These are phyloP conservation scores for Toxotes jaculatrix DNA, from an alignment of 2,113 vertebrate genomes.

Conservation along the genomic window DNA sequence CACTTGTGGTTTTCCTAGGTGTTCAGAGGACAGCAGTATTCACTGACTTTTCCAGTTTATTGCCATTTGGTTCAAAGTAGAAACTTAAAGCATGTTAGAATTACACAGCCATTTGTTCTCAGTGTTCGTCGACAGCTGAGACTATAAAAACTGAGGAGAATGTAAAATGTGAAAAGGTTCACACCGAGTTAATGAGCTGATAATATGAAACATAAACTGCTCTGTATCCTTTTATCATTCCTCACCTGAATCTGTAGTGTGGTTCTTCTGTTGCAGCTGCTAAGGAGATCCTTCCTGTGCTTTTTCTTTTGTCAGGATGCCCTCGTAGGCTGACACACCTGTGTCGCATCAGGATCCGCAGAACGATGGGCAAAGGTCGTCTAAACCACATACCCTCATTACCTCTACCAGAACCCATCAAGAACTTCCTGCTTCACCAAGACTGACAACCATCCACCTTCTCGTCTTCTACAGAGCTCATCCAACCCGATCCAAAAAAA, in stretches of 20 bases:
- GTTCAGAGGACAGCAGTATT: no score
- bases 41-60: background rate
- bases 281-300: background rate
- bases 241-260: background rate
- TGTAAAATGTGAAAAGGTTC: background rate
- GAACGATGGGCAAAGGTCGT: slow-evolving; percentile 88
- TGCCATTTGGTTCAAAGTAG: background rate
- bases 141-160: background rate
- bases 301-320: slow-evolving; percentile 76
- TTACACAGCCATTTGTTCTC: background rate
- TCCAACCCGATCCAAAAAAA: background rate
- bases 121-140: background rate
- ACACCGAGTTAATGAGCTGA: background rate
- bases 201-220: background rate
- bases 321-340: slow-evolving; percentile 86
- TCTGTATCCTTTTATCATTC: background rate
- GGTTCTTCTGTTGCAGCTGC: background rate
- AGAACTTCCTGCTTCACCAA: slow-evolving; percentile 89
- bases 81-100: no score
- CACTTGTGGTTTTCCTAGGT: background rate
- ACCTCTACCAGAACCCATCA: slow-evolving; percentile 90
- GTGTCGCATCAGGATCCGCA: slow-evolving; percentile 91
- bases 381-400: slow-evolving; percentile 86
- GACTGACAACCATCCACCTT: slow-evolving; percentile 53
- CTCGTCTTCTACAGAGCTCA: slow-evolving; percentile 8